Evolutionary conservation across 2,797 vertebrate genomes (phyloP).

Genomic region (Sardinella longiceps): DNA sequence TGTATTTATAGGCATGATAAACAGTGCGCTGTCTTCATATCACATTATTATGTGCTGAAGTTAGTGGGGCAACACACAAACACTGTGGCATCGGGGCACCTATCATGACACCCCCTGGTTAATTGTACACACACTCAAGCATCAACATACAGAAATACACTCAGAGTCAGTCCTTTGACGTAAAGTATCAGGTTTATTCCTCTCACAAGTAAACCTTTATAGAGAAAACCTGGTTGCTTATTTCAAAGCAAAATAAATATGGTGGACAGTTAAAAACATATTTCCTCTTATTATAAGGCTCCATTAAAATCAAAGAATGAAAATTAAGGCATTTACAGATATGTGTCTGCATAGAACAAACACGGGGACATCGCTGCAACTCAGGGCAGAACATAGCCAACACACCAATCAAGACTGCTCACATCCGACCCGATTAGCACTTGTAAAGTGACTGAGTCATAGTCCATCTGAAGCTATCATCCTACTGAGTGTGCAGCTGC

Average conservation of each 20-base stretch:
- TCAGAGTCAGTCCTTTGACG: background rate
- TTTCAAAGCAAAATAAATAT: slow-evolving; percentile 22
- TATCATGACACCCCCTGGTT: too few species aligned
- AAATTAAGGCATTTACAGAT: slow-evolving; percentile 44
- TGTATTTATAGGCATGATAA: background rate
- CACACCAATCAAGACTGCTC: background rate
- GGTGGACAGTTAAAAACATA: slow-evolving; percentile 27
- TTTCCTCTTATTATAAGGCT: background rate
- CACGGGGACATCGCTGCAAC: background rate
- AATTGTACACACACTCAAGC: background rate
- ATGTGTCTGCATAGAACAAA: slow-evolving; percentile 42
- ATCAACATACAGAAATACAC: background rate
- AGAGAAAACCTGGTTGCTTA: slow-evolving; percentile 15
- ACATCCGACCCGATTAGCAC: background rate
- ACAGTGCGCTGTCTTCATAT: background rate
- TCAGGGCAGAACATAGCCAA: background rate
- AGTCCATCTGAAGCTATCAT: background rate
- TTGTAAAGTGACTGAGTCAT: background rate
- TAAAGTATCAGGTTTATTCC: slow-evolving; percentile 20
- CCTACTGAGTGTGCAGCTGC: background rate
- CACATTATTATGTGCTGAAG: background rate
- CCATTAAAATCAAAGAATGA: slow-evolving; percentile 30
- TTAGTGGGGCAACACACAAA: background rate
- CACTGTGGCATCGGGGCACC: too few species aligned
- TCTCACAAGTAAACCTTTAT: background rate